Evolutionary conservation across 2,113 vertebrate genomes (phyloP).

Genomic region (Bothrops jararaca): DNA sequence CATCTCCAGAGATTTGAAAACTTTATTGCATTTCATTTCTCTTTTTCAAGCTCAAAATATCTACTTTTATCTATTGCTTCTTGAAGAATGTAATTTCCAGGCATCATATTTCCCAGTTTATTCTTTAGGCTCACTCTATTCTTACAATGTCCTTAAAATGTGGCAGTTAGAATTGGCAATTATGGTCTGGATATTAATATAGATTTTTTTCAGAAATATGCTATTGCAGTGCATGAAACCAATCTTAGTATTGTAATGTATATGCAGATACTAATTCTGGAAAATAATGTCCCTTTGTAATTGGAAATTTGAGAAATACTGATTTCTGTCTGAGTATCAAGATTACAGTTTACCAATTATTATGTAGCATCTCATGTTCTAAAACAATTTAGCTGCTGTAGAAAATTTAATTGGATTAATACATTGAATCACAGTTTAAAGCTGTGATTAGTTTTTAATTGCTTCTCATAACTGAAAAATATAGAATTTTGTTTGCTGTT

Average conservation of each 20-base stretch:
- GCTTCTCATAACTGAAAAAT: constrained; percentile 25
- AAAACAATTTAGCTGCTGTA: background rate
- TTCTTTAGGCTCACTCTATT: background rate
- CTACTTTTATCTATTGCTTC: background rate
- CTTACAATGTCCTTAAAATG: background rate
- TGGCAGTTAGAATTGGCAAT: background rate
- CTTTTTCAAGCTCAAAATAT: background rate
- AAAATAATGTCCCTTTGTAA: background rate
- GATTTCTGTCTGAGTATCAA: background rate
- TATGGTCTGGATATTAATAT: background rate
- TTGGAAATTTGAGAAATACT: background rate
- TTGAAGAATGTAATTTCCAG: background rate
- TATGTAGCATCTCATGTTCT: background rate
- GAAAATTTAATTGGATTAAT: constrained; percentile 43
- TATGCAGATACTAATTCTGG: background rate
- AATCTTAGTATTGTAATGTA: background rate
- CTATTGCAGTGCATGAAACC: background rate
- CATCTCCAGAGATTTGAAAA: background rate
- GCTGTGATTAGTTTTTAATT: constrained; percentile 25
- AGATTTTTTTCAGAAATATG: background rate
- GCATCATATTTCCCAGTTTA: too few relatives aligned
- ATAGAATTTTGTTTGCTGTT: constrained; percentile 14
- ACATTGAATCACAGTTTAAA: constrained; percentile 9
- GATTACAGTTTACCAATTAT: background rate
- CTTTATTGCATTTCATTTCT: background rate